Percentiles rank a stretch among this genome's conserved stretches.
phyloP scores from a whole-genome alignment of 2,797 vertebrate genomes.

The Chiropotes sagulatus region DNA sequence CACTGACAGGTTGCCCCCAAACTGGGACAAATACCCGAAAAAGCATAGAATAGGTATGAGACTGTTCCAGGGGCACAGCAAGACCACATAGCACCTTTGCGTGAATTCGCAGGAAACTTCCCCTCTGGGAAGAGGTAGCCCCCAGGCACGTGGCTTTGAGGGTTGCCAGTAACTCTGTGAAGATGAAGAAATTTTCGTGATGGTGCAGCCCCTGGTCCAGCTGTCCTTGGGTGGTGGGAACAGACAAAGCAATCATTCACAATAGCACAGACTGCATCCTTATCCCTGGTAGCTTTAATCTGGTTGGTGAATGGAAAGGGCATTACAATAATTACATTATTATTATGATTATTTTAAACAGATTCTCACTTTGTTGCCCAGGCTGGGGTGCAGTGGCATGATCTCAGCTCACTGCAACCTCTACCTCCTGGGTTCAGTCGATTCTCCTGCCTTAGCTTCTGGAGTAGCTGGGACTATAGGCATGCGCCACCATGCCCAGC shows the following conservation, averaged over 20 bases:
- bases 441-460: not conserved
- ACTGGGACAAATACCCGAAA: not conserved
- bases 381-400: not conserved
- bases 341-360: not conserved
- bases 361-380: not conserved
- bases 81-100: not conserved
- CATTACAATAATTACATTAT: not conserved
- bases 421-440: not conserved
- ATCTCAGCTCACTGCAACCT: not conserved
- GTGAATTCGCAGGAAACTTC: not conserved
- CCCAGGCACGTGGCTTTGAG: not conserved
- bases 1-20: not conserved
- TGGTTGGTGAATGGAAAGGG: not conserved
- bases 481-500: not conserved
- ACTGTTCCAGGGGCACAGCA: not conserved
- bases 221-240: not conserved
- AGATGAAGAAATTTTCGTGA: not conserved
- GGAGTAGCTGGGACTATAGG: not conserved
- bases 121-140: not conserved
- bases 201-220: not conserved
- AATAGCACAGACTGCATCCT: not conserved
- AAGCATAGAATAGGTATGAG: not conserved
- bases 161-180: not conserved
- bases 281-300: not conserved
- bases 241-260: not conserved